These are phyloP conservation scores for Megathymus violae DNA, from an alignment of 1,140 invertebrate species.

Conservation along the genomic window DNA sequence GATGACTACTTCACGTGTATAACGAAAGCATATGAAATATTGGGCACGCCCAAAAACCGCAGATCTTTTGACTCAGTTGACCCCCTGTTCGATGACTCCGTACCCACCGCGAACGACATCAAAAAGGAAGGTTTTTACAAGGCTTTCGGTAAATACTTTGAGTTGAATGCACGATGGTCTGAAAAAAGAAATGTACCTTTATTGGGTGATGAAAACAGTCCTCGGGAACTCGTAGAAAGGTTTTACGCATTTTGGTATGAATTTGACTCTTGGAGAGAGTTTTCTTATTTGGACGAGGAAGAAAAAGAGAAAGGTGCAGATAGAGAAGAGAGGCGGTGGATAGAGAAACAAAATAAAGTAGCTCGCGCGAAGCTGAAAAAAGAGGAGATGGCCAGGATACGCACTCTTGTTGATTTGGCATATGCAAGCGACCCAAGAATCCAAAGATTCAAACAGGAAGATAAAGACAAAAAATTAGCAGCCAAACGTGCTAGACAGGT, in stretches of 20 bases:
- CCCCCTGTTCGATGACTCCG: constrained; percentile 95
- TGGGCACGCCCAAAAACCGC: constrained; percentile 92
- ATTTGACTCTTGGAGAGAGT: constrained; percentile 99
- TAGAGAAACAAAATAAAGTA: constrained; percentile 98
- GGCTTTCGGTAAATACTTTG: constrained; percentile 91
- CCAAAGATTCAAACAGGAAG: constrained; percentile 95
- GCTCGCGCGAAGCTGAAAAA: constrained; percentile 96
- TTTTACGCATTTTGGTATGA: constrained; percentile 98
- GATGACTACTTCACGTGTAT: constrained; percentile 99
- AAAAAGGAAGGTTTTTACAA: constrained; percentile 93
- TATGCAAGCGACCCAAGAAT: constrained; percentile 97
- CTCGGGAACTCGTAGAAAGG: constrained; percentile 90
- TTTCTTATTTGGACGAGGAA: constrained; percentile 99
- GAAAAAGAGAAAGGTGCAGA: constrained; percentile 98
- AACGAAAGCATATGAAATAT: constrained; percentile 93
- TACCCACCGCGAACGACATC: constrained; percentile 90
- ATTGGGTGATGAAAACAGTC: constrained; percentile 90
- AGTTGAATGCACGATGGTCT: constrained; percentile 96
- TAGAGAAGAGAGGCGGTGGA: constrained; percentile 97
- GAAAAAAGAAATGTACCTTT: constrained; percentile 93
- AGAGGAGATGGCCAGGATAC: constrained; percentile 96
- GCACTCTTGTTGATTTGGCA: constrained; percentile 95
- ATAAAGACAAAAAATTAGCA: constrained; percentile 95
- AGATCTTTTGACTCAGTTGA: constrained; percentile 98
- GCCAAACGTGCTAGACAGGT: constrained; percentile 93